Evolutionary conservation across 2,113 vertebrate genomes (phyloP).

Genomic region (Apodemus speciosus): DNA sequence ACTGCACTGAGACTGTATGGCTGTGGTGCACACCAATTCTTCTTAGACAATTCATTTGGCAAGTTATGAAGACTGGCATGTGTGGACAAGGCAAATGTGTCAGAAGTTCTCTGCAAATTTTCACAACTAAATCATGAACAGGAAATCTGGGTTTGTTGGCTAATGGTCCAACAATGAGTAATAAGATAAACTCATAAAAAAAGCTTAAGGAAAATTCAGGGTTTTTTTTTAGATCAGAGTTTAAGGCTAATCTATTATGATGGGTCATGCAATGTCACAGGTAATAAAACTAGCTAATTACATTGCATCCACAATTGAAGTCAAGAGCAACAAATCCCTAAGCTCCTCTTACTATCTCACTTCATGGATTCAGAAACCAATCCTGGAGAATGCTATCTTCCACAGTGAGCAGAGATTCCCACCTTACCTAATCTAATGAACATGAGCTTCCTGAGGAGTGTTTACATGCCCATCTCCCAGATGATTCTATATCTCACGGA

Average conservation of each 20-base stretch:
- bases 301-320: not conserved
- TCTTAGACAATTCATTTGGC: not conserved
- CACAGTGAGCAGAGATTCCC: not conserved
- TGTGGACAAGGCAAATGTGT: not conserved
- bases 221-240: not conserved
- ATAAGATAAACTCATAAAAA: not conserved
- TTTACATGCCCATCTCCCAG: not conserved
- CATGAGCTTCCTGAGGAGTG: not conserved
- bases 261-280: too few relatives aligned
- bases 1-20: not conserved
- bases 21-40: not conserved
- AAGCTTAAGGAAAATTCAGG: not conserved
- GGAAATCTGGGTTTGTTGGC: not conserved
- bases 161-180: not conserved
- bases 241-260: too few relatives aligned
- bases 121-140: not conserved
- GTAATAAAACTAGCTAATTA: too few relatives aligned
- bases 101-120: rapidly evolving
- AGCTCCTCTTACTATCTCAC: not conserved
- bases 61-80: not conserved
- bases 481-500: not conserved
- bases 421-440: not conserved
- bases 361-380: not conserved
- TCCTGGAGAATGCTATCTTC: not conserved
- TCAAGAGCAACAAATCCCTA: too few relatives aligned